phyloP scores from a whole-genome alignment of 2,113 vertebrate genomes.

The Ophthalmolycus amberensis region DNA sequence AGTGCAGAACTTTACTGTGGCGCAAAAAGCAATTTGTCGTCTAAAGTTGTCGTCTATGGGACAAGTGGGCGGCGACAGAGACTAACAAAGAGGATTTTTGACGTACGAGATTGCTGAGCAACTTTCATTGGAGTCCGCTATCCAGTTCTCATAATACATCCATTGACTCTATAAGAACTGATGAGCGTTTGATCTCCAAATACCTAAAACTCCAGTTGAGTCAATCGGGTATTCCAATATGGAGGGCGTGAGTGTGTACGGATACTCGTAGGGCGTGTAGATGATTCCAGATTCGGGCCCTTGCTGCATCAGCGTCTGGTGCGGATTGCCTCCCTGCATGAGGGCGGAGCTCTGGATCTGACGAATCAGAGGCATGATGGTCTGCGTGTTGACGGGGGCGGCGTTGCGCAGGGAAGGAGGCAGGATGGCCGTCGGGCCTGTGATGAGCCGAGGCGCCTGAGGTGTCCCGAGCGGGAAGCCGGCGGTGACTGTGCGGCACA shows the following conservation, averaged over 20 bases:
- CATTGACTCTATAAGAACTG: constrained; percentile 64
- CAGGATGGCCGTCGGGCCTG: constrained; percentile 94
- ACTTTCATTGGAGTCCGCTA: constrained; percentile 49
- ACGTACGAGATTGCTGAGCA: background rate
- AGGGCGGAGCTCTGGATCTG: constrained; percentile 96
- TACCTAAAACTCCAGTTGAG: constrained; percentile 98
- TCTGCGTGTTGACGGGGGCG: constrained; percentile 89
- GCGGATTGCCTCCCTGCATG: constrained; percentile 93
- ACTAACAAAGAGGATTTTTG: background rate
- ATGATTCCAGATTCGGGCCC: constrained; percentile 95
- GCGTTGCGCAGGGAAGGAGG: constrained; percentile 91
- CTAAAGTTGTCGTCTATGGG: background rate
- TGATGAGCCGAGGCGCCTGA: constrained; percentile 95
- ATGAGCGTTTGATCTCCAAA: constrained; percentile 42
- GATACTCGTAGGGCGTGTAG: constrained; percentile 98
- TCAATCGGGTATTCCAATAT: constrained; percentile 99
- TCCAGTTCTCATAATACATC: constrained; percentile 79
- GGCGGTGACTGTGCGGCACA: constrained; percentile 83
- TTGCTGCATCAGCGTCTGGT: constrained; percentile 92
- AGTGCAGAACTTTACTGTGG: background rate
- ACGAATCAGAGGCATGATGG: constrained; percentile 99
- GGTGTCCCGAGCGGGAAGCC: constrained; percentile 95
- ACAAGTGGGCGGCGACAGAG: background rate
- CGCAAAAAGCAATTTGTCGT: background rate
- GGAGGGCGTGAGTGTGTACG: constrained; percentile 97